Evolutionary conservation across 2,888 invertebrate genomes (phyloP).

Genomic region (Acrobasis repandana): DNA sequence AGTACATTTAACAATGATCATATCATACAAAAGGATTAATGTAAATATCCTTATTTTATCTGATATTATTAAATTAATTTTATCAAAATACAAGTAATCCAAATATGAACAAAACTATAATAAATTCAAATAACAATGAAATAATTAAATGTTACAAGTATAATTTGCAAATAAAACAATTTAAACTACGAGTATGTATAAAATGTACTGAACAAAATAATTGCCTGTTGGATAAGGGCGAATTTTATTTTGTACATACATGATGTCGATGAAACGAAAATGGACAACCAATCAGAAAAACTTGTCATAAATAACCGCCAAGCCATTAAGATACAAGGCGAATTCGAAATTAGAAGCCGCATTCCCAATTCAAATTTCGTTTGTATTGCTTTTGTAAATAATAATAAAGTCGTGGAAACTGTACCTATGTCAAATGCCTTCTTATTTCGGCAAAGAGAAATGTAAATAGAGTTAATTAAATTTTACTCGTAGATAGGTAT

Average conservation of each 20-base stretch:
- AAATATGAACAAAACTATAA: not conserved
- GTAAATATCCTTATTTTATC: not conserved
- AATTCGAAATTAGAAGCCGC: conserved; percentile 6
- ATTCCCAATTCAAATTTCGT: conserved; percentile 20
- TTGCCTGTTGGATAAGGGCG: no score
- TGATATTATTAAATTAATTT: not conserved
- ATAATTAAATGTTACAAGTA: no score
- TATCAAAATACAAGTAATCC: not conserved
- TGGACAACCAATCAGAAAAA: not conserved
- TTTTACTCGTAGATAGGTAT: conserved; percentile 42
- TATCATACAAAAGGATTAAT: not conserved
- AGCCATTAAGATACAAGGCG: not conserved
- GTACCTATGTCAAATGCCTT: conserved; percentile 51
- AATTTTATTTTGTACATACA: no score
- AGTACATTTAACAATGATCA: not conserved
- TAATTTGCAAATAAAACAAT: no score
- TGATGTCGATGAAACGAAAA: not conserved
- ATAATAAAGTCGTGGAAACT: conserved; percentile 37
- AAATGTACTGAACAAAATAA: no score
- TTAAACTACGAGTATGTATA: no score
- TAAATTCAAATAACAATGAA: no score
- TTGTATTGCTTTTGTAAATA: conserved; percentile 23
- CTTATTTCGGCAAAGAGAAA: conserved; percentile 46
- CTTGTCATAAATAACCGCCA: not conserved
- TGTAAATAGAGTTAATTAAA: conserved; percentile 50